Conservation (phyloP, 2,797 vertebrate genomes). For the Rhincodon typus region DNA sequence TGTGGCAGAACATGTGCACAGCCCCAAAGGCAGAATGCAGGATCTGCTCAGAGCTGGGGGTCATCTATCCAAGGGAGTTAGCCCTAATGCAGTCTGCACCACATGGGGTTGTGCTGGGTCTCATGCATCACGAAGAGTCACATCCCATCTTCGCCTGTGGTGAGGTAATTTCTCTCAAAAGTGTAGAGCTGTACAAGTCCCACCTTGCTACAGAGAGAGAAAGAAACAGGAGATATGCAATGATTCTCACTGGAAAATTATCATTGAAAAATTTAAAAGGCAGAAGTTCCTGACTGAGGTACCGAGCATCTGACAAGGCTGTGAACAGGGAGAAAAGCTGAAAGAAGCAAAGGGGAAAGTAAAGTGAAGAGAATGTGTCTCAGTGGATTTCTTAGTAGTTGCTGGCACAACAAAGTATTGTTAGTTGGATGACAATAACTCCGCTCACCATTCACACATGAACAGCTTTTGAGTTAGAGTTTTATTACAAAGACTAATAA, state of each 20-base stretch:
- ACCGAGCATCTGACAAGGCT: not conserved
- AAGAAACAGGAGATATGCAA: not conserved
- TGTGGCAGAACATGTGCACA: not conserved
- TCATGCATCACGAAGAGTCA: not conserved
- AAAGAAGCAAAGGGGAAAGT: not conserved
- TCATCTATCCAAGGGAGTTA: not conserved
- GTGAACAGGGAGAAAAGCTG: not conserved
- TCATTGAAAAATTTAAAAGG: not conserved
- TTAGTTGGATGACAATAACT: not conserved
- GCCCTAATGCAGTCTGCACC: not conserved
- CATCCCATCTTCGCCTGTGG: not conserved
- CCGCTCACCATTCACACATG: not conserved
- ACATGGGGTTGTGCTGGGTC: not conserved
- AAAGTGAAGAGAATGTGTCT: not conserved
- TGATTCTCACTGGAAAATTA: not conserved
- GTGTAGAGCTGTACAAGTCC: not conserved
- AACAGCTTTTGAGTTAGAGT: not conserved
- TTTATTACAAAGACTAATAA: not conserved
- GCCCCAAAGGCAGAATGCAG: not conserved
- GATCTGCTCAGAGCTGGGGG: not conserved
- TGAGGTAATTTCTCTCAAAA: not conserved
- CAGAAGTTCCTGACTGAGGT: not conserved
- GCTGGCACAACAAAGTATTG: not conserved
- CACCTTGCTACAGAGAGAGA: not conserved
- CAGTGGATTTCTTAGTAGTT: not conserved